These are phyloP conservation scores for Onychomys leucogaster DNA, from an alignment of 2,797 vertebrate genomes.

Conservation along the genomic window DNA sequence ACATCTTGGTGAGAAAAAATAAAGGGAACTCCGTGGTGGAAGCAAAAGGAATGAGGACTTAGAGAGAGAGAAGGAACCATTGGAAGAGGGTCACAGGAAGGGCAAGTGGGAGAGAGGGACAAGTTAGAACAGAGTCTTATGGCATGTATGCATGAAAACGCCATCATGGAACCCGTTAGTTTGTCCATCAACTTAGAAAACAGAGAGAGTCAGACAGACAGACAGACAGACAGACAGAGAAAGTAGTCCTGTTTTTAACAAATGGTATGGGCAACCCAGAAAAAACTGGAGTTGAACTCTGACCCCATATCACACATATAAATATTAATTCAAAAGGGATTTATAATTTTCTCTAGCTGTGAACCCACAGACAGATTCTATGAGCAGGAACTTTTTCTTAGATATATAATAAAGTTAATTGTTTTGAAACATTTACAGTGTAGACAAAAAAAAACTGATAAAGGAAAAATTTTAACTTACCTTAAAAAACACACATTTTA, in stretches of 20 bases:
- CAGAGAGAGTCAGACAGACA: neutral
- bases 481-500: neutral
- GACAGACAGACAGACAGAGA: no score
- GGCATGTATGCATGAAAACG: neutral
- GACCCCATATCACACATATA: neutral
- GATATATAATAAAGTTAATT: neutral
- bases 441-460: neutral
- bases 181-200: neutral
- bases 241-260: neutral
- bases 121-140: neutral
- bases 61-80: neutral
- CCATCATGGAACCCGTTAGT: neutral
- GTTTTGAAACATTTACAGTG: slow-evolving; percentile 22
- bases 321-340: neutral
- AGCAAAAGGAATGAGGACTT: neutral
- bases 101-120: neutral
- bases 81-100: neutral
- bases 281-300: neutral
- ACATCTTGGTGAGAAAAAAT: neutral
- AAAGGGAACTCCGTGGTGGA: neutral
- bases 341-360: slow-evolving; percentile 1
- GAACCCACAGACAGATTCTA: neutral
- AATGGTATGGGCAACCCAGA: neutral
- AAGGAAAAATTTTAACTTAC: neutral
- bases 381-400: slow-evolving; percentile 13